Base-by-base conservation (phyloP, 1,140 invertebrate species). In the Plectus sambesii region DNA sequence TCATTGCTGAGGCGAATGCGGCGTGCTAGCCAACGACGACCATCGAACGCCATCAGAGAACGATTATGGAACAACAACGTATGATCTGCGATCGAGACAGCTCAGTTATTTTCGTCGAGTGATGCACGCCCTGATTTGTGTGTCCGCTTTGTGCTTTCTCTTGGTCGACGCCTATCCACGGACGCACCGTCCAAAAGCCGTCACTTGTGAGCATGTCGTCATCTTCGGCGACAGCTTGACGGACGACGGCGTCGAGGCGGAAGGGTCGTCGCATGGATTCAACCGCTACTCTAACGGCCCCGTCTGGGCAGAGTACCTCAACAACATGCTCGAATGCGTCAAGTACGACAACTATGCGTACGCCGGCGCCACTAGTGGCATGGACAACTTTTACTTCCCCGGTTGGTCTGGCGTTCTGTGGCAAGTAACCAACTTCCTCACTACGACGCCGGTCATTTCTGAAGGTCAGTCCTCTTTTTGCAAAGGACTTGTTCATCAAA, bases 311-410 rank as follows among this genome's bases (percentile, higher is more conserved):
- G 55, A 58, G 35, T 58, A 58, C 47, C 33, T 56, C 8, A 51
- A 56, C 23, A 36, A 40, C 5, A 45, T 46, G 38, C 36, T 58
- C 4, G 42, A 56, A 24, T 58, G 55, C 36, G 42, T 47, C 24
- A 25, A 58, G 53, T 58, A 58, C 25, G 17, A 39, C 2, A 58
- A 58, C 44, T 58, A 58, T 23, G 55, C 55, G 6, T 58, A 58
- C 48, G 47, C 42, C 24, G 55, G 55, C 5, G 55, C 55, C 2
- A 56, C 50, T 23, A 53, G 49, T 2, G 49, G 49, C 1, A 22
- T 23, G 1, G 55, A 49, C 2, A 58, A 58, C 43, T 58, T 58
- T 22, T 58, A 58, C 36, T 58, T 58, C 22, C 43, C 41, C 8
- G 46, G 44, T 2, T 58, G 56, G 42, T 56, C 53, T 8, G 55